A percentile compares a stretch with the other conserved stretches of the same genome.
Evolutionary conservation across 2,113 vertebrate genomes (phyloP).

Genomic region (Pao palembangensis): DNA sequence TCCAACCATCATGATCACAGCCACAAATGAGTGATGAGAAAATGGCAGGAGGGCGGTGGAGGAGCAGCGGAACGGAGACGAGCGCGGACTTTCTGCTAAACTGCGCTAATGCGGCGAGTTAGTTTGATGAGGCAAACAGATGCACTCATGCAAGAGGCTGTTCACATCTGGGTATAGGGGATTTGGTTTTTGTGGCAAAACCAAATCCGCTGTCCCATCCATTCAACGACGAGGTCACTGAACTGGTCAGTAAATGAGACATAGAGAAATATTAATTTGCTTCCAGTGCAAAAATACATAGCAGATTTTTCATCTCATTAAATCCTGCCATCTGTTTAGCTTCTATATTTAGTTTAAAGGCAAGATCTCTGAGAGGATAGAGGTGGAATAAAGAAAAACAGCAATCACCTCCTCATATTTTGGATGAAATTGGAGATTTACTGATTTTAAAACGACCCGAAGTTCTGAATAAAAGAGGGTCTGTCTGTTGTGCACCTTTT

Average conservation of each 20-base stretch:
- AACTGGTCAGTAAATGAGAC: no score
- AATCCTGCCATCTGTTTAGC: not conserved
- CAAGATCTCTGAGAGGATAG: no score
- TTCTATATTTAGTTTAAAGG: no score
- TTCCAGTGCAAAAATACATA: not conserved
- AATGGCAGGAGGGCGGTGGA: constrained; percentile 45
- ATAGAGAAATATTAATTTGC: no score
- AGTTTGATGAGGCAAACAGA: constrained; percentile 44
- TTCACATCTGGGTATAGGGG: not conserved
- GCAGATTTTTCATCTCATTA: not conserved
- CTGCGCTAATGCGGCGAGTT: constrained; percentile 40
- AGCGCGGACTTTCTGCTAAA: constrained; percentile 46
- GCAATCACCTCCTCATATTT: not conserved
- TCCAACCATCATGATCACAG: constrained; percentile 39
- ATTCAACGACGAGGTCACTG: no score
- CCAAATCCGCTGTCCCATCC: no score
- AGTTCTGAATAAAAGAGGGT: constrained; percentile 3
- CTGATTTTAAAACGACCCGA: not conserved
- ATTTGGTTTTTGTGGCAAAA: not conserved
- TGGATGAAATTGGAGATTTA: not conserved
- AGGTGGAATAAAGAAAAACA: no score
- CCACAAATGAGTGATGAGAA: constrained; percentile 26
- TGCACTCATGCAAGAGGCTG: constrained; percentile 24
- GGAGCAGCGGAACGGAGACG: constrained; percentile 31
- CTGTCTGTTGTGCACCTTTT: constrained; percentile 28